These are phyloP conservation scores for Lithophane leautieri DNA, from an alignment of 2,888 invertebrate species.

Conservation along the genomic window DNA sequence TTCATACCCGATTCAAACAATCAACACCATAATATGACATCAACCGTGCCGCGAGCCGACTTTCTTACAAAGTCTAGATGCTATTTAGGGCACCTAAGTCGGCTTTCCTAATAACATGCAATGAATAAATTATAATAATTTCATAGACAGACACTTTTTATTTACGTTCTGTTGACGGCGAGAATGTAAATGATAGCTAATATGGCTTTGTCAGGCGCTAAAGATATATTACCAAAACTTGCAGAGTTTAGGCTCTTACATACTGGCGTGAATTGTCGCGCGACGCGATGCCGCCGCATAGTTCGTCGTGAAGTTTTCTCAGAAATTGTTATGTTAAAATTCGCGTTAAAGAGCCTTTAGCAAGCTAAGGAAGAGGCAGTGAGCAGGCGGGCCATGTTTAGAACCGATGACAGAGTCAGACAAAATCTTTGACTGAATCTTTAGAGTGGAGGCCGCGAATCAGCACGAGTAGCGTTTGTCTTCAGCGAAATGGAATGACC, in stretches of 20 bases:
- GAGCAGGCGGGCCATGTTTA: too few relatives aligned
- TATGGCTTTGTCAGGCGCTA: constrained; percentile 23
- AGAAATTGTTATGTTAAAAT: too few relatives aligned
- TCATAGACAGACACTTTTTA: constrained; percentile 3
- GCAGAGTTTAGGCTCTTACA: too few relatives aligned
- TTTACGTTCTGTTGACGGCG: background rate
- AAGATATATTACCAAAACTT: background rate
- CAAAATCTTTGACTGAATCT: too few relatives aligned
- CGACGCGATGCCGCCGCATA: too few relatives aligned
- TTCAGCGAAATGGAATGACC: background rate
- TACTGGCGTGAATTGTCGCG: too few relatives aligned
- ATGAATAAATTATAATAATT: constrained; percentile 37
- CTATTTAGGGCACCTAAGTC: constrained; percentile 51
- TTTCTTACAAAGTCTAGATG: constrained; percentile 59
- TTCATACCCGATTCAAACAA: constrained; percentile 35
- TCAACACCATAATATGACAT: constrained; percentile 54
- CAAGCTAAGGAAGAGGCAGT: too few relatives aligned
- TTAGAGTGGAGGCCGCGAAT: too few relatives aligned
- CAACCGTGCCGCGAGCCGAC: constrained; percentile 51
- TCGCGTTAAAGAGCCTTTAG: too few relatives aligned
- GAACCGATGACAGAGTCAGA: too few relatives aligned
- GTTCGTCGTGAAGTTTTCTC: too few relatives aligned
- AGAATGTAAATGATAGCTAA: constrained; percentile 36
- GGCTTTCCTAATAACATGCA: constrained; percentile 28
- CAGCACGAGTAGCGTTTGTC: background rate